Percentiles rank a stretch among this genome's conserved stretches.
These are phyloP conservation scores for Tonatia bakeri DNA, from an alignment of 2,113 vertebrate species.

Conservation along the genomic window DNA sequence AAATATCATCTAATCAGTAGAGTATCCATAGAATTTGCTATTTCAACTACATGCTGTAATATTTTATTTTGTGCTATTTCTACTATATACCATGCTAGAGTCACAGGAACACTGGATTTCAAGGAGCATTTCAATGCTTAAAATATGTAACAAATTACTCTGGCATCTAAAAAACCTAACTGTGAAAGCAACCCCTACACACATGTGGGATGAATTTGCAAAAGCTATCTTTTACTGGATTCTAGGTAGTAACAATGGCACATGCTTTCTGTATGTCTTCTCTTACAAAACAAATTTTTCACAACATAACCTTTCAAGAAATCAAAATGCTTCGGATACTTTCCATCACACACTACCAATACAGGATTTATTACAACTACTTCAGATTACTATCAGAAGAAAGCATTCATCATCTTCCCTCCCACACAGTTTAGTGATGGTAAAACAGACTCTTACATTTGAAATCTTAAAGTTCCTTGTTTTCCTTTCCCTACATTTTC, in stretches of 20 bases:
- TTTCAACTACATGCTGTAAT: slow-evolving; percentile 67
- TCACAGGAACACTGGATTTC: slow-evolving; percentile 65
- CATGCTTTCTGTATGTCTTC: slow-evolving; percentile 69
- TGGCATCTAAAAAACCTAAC: slow-evolving; percentile 73
- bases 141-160: slow-evolving; percentile 78
- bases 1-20: slow-evolving; percentile 70
- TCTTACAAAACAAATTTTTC: slow-evolving; percentile 77
- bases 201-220: slow-evolving; percentile 75
- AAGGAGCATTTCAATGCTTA: slow-evolving; percentile 62
- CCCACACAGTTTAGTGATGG: neutral
- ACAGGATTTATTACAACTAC: slow-evolving; percentile 12
- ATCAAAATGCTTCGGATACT: slow-evolving; percentile 73
- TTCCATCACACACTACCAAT: slow-evolving; percentile 62
- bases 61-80: slow-evolving; percentile 62
- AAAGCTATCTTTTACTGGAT: slow-evolving; percentile 75
- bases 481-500: slow-evolving; percentile 13
- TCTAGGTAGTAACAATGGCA: slow-evolving; percentile 74
- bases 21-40: slow-evolving; percentile 64
- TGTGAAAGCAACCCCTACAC: slow-evolving; percentile 69
- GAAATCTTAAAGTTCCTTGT: neutral
- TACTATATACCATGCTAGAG: slow-evolving; percentile 65
- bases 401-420: slow-evolving; percentile 7
- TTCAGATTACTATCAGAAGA: slow-evolving; percentile 43
- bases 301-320: slow-evolving; percentile 72
- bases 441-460: neutral